Conservation (phyloP, 2,888 invertebrate genomes). For the Steinernema hermaphroditum region DNA sequence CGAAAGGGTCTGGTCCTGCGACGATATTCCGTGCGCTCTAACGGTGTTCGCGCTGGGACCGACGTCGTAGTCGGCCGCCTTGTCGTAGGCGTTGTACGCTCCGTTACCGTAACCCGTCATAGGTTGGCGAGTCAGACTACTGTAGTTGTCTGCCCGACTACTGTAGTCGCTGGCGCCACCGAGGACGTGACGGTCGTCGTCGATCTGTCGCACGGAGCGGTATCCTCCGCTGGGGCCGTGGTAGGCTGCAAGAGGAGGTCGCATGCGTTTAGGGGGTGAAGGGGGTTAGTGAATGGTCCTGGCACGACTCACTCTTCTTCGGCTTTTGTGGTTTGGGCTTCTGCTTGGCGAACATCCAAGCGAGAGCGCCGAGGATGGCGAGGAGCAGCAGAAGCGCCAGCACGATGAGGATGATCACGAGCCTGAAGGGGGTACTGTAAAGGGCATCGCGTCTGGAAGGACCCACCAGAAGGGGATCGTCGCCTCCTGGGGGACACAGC, state of each 20-base stretch:
- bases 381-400: conserved; percentile 51
- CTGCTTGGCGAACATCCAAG: conserved; percentile 54
- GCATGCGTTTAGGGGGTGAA: conserved; percentile 17
- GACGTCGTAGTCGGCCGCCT: conserved; percentile 13
- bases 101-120: conserved; percentile 48
- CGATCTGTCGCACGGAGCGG: conserved; percentile 42
- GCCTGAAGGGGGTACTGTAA: conserved; percentile 43
- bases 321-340: conserved; percentile 58
- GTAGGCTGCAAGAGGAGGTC: conserved; percentile 34
- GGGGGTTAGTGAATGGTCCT: no score
- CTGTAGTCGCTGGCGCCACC: conserved; percentile 50
- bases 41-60: conserved; percentile 33
- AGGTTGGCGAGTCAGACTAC: conserved; percentile 27
- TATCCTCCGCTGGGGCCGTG: conserved; percentile 40
- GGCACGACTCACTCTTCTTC: conserved; percentile 59
- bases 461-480: conserved; percentile 59
- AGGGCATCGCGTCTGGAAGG: background rate
- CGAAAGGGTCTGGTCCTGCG: conserved; percentile 43
- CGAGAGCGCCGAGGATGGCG: conserved; percentile 50
- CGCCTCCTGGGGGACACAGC: conserved; percentile 59
- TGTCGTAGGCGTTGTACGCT: conserved; percentile 42
- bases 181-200: conserved; percentile 40
- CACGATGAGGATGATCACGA: conserved; percentile 55
- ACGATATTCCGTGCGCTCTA: conserved; percentile 24
- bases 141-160: conserved; percentile 35